Percentiles rank a stretch among this genome's conserved stretches.
Evolutionary conservation across 1,140 invertebrate genomes (phyloP).

Genomic region (Nasonia giraulti): DNA sequence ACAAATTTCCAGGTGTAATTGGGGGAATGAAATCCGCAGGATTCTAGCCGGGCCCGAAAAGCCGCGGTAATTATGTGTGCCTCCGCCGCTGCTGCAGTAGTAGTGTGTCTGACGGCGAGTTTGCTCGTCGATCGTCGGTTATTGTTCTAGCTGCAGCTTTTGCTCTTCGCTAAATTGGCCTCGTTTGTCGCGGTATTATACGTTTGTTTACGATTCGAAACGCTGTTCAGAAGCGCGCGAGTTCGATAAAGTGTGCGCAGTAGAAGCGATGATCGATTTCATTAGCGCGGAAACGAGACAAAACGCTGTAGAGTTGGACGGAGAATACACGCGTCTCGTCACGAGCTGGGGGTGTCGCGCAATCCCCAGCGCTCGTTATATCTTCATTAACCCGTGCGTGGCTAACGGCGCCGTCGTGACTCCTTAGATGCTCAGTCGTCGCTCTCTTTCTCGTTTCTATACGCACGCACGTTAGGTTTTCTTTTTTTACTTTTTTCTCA

Average conservation of each 20-base stretch:
- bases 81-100: too few species aligned
- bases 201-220: too few species aligned
- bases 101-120: background rate
- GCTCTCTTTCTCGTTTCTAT: slow-evolving; percentile 28
- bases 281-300: too few species aligned
- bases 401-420: slow-evolving; percentile 59
- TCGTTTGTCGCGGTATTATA: background rate
- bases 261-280: too few species aligned
- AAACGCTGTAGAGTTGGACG: background rate
- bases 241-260: too few species aligned
- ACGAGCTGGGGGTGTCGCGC: slow-evolving; percentile 57
- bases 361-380: slow-evolving; percentile 64
- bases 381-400: slow-evolving; percentile 66
- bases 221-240: too few species aligned
- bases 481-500: background rate
- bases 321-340: slow-evolving; percentile 13
- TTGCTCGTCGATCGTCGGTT: background rate
- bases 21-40: slow-evolving; percentile 68
- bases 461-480: too few species aligned
- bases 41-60: slow-evolving; percentile 52
- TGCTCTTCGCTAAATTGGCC: background rate
- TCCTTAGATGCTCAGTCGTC: slow-evolving; percentile 59
- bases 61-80: slow-evolving; percentile 3
- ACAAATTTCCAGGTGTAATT: slow-evolving; percentile 70
- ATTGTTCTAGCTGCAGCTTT: too few species aligned